Evolutionary conservation across 2,888 invertebrate genomes (phyloP).

Genomic region (Koerneria pararmatus): DNA sequence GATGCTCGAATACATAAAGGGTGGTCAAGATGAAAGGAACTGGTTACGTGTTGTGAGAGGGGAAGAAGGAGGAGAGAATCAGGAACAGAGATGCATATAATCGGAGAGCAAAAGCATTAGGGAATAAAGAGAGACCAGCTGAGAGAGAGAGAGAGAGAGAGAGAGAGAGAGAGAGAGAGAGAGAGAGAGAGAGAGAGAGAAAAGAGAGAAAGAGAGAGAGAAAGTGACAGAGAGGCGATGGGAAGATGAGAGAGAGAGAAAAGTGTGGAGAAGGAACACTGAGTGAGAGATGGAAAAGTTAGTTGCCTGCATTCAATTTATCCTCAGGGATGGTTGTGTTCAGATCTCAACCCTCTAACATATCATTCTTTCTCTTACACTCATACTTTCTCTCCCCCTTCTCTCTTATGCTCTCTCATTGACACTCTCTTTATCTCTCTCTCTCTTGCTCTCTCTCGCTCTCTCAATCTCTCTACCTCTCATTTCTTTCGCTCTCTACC

Average conservation of each 20-base stretch:
- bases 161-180: neutral
- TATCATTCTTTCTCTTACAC: too few relatives aligned
- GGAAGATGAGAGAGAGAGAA: neutral
- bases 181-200: neutral
- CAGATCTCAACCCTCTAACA: neutral
- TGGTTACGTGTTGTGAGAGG: neutral
- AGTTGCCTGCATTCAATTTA: neutral
- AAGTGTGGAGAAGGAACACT: neutral
- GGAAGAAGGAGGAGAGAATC: neutral
- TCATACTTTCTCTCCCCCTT: too few relatives aligned
- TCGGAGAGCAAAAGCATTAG: neutral
- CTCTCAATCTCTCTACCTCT: slow-evolving; percentile 16
- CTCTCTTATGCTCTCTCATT: slow-evolving; percentile 3
- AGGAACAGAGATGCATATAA: neutral
- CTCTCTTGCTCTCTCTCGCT: neutral
- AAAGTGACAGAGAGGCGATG: neutral
- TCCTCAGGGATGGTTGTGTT: slow-evolving; percentile 2
- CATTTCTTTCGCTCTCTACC: slow-evolving; percentile 1
- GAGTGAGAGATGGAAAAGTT: neutral
- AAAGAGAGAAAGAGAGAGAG: neutral
- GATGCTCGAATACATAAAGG: too few relatives aligned
- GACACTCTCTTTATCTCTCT: too few relatives aligned
- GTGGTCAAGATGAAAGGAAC: slow-evolving; percentile 2
- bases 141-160: neutral
- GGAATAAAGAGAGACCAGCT: neutral